Base-by-base conservation (phyloP, 2,113 vertebrate species). In the Colius striatus region DNA sequence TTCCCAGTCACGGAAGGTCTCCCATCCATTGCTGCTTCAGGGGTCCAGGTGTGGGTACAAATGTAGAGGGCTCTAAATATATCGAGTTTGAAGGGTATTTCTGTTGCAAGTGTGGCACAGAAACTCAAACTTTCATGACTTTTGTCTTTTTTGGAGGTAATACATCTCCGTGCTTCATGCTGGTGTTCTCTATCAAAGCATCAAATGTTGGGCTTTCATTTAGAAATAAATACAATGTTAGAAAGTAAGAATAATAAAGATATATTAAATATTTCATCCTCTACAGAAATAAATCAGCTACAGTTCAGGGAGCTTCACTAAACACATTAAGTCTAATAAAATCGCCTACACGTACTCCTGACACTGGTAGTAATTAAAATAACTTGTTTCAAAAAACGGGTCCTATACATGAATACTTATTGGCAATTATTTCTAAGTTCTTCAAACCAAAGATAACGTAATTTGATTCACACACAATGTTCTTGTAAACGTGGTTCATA, bases 391-490 rank as follows among this genome's bases (percentile, higher is more conserved):
- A 97, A 97, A 98, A 98, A 98, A 96, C 93, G 94, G 96, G 92
- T 92, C 95, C 96, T 97, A 98, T 98, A 98, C 96, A 98, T 97
- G 97, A 98, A 98, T 98, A 98, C 98, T 97, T 98, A 98, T 98
- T 97, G 98, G 97, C 98, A 98, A 98, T 98, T 98, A 98, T 98
- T 98, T 97, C 97, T 97, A 97, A 97, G 95, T 98, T 98, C 97
- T 98, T 98, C 97, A 98, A 98, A 98, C 93, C 96, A 97, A 97
- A 98, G 98, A 97, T 98, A 98, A 97, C 93, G n/a, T 98, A 97
- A 98, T 98, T 98, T 98, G 97, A 98, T 98, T 98, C 98, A 97
- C 97, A 96, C 97, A 97, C 97, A 97, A 97, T 98, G 98, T 98
- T 97, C 97, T 97, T 97, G 97, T 98, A 98, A 98, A 98, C 88